Percentiles rank a stretch among this genome's conserved stretches.
Evolutionary conservation across 2,797 vertebrate genomes (phyloP).

Genomic region (Oreortyx pictus): DNA sequence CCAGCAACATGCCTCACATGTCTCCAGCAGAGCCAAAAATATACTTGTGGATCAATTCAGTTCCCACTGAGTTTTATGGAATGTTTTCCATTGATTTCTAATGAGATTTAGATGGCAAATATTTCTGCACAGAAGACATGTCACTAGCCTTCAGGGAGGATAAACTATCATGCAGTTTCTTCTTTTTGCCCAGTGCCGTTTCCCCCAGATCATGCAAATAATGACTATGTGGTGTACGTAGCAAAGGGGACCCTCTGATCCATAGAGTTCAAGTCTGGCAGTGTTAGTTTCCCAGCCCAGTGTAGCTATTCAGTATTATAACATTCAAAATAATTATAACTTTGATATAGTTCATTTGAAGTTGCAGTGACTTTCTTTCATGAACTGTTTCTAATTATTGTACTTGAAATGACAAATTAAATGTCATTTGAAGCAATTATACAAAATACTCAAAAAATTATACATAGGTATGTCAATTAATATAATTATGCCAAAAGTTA

Average conservation of each 20-base stretch:
- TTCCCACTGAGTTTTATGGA: slow-evolving; percentile 17
- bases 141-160: neutral
- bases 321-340: slow-evolving; percentile 77
- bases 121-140: slow-evolving; percentile 3
- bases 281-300: neutral
- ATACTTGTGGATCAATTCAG: slow-evolving; percentile 32
- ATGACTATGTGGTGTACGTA: neutral
- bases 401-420: slow-evolving; percentile 81
- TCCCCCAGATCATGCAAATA: neutral
- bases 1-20: neutral
- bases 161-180: neutral
- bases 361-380: slow-evolving; percentile 78
- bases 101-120: slow-evolving; percentile 33
- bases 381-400: slow-evolving; percentile 80
- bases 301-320: slow-evolving; percentile 51
- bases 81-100: slow-evolving; percentile 56
- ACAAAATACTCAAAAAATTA: slow-evolving; percentile 77
- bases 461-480: slow-evolving; percentile 77
- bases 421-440: slow-evolving; percentile 81
- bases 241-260: neutral
- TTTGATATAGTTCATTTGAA: slow-evolving; percentile 77
- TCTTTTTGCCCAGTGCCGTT: neutral
- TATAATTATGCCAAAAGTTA: slow-evolving; percentile 76
- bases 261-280: neutral
- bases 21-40: slow-evolving; percentile 12